Evolutionary conservation across 2,113 vertebrate species (phyloP), one percentile per base, ranked within the genome.

Genomic region (Motacilla alba): DNA sequence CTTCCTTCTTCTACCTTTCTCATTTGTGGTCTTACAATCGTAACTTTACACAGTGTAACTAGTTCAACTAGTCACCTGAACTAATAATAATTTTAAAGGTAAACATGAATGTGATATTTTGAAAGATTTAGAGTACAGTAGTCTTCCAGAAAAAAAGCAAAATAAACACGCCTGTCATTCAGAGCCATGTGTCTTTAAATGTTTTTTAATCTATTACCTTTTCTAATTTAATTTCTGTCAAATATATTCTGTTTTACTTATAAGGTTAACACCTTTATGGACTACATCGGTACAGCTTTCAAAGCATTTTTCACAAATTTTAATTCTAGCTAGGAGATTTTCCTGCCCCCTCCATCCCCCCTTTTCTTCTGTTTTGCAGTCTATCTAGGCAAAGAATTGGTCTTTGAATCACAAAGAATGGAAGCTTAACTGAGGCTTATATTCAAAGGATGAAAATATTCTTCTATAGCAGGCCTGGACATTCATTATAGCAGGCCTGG

Each of bases 321-420:
- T 43, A 69, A 88, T 86, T 83, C 37, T 66, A 83, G 4, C 5
- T 18, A 60, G 53, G 22, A 62, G 27, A 60, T 63, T 67, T 93
- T 87, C 58, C 50, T 27, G 1, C 1, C 7, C 18, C 2, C 8
- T 59, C 9, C 8, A 37, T 37, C 23, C n/a, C 6, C 2, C 5
- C 13, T 55, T 33, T 47, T 56, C 19, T 28, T 46, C 43, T 28
- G 0, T 41, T 60, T 75, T 89, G 16, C 6, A 46, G 16, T 79
- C n/a, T 59, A 24, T 73, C 27, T 31, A 59, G 52, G 16, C 70
- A 83, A 91, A n/a, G 52, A 81, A 93, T 60, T 85, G 31, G 13
- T 70, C 30, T 22, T 63, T 89, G n/a, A 87, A 27, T 68, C 7
- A 43, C 46, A 33, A 30, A 66, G 21, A 90, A 55, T 55, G 46